phyloP scores from a whole-genome alignment of 2,797 vertebrate species.

The Scleropages formosus region DNA sequence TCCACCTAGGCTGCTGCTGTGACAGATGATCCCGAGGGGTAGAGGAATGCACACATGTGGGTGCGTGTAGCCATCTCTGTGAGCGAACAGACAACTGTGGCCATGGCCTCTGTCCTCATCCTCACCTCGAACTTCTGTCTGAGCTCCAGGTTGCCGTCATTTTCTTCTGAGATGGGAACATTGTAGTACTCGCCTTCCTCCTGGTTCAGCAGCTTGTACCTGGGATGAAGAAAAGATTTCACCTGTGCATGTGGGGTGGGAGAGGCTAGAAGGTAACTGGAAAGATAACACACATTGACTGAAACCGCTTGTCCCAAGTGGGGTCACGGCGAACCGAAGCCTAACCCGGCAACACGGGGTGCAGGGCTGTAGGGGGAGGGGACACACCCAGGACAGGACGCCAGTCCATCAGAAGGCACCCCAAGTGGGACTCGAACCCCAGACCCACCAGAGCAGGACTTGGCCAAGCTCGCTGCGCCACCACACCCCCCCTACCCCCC shows the following conservation, averaged over 20 bases:
- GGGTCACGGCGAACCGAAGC: too few relatives aligned
- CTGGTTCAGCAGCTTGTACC: slow-evolving; percentile 93
- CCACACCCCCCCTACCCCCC: too few relatives aligned
- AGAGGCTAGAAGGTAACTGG: neutral
- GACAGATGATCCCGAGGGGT: neutral
- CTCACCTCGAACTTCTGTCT: slow-evolving; percentile 96
- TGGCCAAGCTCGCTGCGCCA: too few relatives aligned
- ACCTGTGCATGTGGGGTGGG: neutral
- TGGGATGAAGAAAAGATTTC: slow-evolving; percentile 45
- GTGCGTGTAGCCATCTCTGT: neutral
- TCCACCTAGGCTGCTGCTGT: too few relatives aligned
- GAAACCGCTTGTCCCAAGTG: too few relatives aligned
- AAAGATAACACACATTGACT: too few relatives aligned
- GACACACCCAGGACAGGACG: too few relatives aligned
- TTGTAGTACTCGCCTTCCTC: slow-evolving; percentile 98
- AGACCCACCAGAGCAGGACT: too few relatives aligned
- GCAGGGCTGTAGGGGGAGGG: too few relatives aligned
- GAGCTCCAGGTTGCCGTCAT: slow-evolving; percentile 86
- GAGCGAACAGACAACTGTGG: neutral
- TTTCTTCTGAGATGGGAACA: slow-evolving; percentile 91
- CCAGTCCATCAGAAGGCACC: too few relatives aligned
- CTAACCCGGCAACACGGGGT: too few relatives aligned
- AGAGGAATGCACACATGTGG: neutral
- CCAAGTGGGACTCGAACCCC: too few relatives aligned
- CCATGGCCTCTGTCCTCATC: neutral